phyloP scores from a whole-genome alignment of 2,888 invertebrate genomes.

The Pammene aurita region DNA sequence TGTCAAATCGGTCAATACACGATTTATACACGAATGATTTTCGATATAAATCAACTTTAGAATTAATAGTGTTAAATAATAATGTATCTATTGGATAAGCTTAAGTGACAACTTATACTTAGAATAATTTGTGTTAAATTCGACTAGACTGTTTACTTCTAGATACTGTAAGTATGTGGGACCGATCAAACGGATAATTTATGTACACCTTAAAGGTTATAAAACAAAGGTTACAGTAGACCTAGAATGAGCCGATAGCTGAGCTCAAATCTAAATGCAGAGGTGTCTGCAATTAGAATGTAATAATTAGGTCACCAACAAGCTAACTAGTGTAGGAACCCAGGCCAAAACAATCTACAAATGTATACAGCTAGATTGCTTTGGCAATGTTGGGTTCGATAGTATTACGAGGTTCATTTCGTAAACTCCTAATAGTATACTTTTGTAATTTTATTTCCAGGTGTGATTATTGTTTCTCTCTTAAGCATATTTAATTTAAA shows the following conservation, averaged over 20 bases:
- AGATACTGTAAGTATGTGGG: conserved; percentile 2
- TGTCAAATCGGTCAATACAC: too few relatives aligned
- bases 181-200: conserved; percentile 5
- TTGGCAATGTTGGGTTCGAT: conserved; percentile 16
- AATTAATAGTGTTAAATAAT: too few relatives aligned
- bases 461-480: not conserved
- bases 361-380: conserved; percentile 16
- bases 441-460: conserved; percentile 23
- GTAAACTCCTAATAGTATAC: not conserved
- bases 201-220: conserved; percentile 7
- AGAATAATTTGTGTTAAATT: too few relatives aligned
- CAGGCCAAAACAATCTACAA: conserved; percentile 12
- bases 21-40: too few relatives aligned
- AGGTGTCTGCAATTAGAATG: conserved; percentile 17
- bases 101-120: too few relatives aligned
- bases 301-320: conserved; percentile 32
- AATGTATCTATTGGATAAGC: too few relatives aligned
- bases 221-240: conserved; percentile 25
- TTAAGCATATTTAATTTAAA: not conserved
- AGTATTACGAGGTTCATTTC: not conserved
- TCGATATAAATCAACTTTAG: too few relatives aligned
- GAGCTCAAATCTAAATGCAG: conserved; percentile 17
- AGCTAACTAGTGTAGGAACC: conserved; percentile 14
- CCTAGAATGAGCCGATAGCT: not conserved
- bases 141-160: not conserved